Conservation (phyloP, 2,113 vertebrate genomes). For the Scophthalmus maximus region DNA sequence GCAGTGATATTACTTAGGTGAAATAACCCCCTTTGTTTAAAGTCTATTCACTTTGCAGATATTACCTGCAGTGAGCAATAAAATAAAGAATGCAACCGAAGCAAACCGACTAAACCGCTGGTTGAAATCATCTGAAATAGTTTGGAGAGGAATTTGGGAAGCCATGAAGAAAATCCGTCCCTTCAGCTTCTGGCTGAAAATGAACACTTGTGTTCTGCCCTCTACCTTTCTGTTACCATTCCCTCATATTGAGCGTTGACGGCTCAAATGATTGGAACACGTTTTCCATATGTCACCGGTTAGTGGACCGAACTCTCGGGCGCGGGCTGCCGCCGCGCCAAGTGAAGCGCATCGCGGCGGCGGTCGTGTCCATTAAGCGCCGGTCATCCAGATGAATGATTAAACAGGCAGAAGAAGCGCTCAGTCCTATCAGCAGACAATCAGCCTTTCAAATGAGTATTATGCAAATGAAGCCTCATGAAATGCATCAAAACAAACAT, state of each 20-base stretch:
- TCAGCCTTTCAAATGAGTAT: slow-evolving; percentile 51
- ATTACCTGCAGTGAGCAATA: slow-evolving; percentile 16
- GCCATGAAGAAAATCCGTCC: not conserved
- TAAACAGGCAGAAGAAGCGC: slow-evolving; percentile 25
- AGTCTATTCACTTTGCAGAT: not conserved
- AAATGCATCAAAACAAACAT: slow-evolving; percentile 27
- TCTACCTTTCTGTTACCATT: not conserved
- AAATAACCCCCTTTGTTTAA: not conserved
- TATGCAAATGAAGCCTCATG: slow-evolving; percentile 37
- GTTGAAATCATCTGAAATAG: not conserved
- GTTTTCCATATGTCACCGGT: slow-evolving; percentile 44
- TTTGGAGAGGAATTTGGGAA: not conserved
- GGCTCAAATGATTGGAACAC: slow-evolving; percentile 28
- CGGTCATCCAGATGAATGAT: slow-evolving; percentile 60
- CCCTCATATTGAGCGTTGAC: slow-evolving; percentile 24
- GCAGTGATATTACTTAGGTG: not conserved
- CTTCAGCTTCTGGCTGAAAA: not conserved
- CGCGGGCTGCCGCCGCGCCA: not conserved
- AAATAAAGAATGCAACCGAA: not conserved
- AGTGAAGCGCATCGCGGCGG: slow-evolving; percentile 29
- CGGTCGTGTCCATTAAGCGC: slow-evolving; percentile 38
- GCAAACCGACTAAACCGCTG: not conserved
- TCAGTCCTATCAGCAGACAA: slow-evolving; percentile 50
- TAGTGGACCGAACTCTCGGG: slow-evolving; percentile 17
- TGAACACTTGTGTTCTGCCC: not conserved